These are phyloP conservation scores for Cyaniris semiargus DNA, from an alignment of 2,888 invertebrate species.

Conservation along the genomic window DNA sequence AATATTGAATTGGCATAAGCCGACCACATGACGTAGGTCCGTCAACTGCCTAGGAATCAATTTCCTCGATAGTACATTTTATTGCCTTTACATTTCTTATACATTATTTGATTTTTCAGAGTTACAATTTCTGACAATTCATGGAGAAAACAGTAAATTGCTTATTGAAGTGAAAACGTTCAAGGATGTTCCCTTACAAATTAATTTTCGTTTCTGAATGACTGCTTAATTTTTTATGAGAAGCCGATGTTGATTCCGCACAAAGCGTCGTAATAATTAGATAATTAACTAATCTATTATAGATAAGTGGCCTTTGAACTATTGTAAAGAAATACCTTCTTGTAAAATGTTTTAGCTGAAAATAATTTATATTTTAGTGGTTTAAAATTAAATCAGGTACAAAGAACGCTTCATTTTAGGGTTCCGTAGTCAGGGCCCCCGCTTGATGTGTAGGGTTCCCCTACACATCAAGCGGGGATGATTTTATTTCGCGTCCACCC, in stretches of 20 bases:
- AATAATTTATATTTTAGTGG: not conserved
- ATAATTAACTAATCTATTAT: not conserved
- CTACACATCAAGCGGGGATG: too few species aligned
- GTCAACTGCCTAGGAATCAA: too few species aligned
- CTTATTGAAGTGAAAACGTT: conserved; percentile 16
- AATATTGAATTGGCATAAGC: too few species aligned
- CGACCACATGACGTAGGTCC: too few species aligned
- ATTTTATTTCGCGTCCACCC: too few species aligned
- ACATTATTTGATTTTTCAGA: not conserved
- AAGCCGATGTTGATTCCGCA: not conserved
- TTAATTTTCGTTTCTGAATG: conserved; percentile 15
- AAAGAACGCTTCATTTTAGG: too few species aligned
- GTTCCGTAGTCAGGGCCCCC: too few species aligned
- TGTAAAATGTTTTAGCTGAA: not conserved
- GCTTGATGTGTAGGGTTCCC: too few species aligned
- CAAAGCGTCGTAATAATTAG: conserved; percentile 5
- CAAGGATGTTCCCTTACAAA: conserved; percentile 11
- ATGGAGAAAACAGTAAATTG: conserved; percentile 3
- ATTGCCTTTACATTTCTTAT: not conserved
- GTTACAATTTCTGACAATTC: not conserved
- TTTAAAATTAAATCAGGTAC: not conserved
- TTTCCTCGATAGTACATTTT: too few species aligned
- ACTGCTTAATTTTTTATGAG: not conserved
- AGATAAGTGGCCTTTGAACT: not conserved
- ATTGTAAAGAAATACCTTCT: not conserved